Evolutionary conservation across 2,797 vertebrate genomes (phyloP), one percentile per base, ranked within the genome.

Genomic region (Cryptoblepharus egeriae): DNA sequence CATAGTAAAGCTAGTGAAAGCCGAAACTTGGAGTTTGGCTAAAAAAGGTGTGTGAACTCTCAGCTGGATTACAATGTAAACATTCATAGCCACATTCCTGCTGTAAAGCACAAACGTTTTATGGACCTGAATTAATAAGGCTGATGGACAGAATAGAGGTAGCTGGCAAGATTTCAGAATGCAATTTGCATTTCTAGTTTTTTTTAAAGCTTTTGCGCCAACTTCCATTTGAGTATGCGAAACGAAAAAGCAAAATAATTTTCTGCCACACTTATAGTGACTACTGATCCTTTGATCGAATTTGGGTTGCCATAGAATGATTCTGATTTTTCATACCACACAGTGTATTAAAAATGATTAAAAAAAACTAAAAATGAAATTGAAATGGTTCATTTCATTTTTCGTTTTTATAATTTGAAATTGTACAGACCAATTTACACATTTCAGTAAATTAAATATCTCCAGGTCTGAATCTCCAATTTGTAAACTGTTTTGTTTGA

Each of bases 121-220:
- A 57, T 79, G 32, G 85, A 82, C 37, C 5, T 2, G 1, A 80
- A 26, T 79, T 87, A 64, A 81, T 63, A 39, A 80, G 57, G 81
- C 5, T 2, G 3, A 49, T 79, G 60, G 49, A 13, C 13, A 37
- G 58, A 65, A 24, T 60, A 18, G 42, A 5, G 4, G 35, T 60
- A 69, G 64, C 57, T 58, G 63, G 11, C 24, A 60, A 67, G 39
- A 67, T 16, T 58, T 78, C 24, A 11, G 37, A 55, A 45, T 55
- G n/a, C 20, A 74, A 49, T 28, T 39, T 3, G 37, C 18, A 11
- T 74, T 57, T 67, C 18, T 8, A 39, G n/a, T 49, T 61, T 15
- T 55, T n/a, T 49, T 37, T 32, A 15, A 3, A 32, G 37, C 60
- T 67, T 79, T 65, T 10, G 10, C 49, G 45, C 35, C 32, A 71